Percentiles rank a stretch among this genome's conserved stretches.
Evolutionary conservation across 2,797 vertebrate genomes (phyloP).

Genomic region (Pogonophryne albipinna): DNA sequence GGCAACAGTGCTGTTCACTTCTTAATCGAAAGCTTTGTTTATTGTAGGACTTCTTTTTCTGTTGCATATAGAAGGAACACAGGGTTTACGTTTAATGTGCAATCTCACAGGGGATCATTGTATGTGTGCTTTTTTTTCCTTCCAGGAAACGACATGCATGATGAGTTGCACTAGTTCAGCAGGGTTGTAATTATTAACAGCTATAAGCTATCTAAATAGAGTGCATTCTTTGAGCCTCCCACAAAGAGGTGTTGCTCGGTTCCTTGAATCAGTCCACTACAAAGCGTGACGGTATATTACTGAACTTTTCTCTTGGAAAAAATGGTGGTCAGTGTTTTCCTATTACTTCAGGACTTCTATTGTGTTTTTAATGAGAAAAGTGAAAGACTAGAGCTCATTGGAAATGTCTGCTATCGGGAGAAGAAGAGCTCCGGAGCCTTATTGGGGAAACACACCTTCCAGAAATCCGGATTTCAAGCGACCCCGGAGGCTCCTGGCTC

Average conservation of each 20-base stretch:
- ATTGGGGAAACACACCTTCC: conserved; percentile 39
- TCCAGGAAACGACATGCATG: conserved; percentile 38
- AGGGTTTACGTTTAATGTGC: conserved; percentile 40
- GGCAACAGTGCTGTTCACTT: conserved; percentile 33
- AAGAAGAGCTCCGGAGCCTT: conserved; percentile 23
- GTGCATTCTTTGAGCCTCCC: conserved; percentile 63
- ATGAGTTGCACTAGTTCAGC: conserved; percentile 48
- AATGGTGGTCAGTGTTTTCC: neutral
- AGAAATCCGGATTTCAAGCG: conserved; percentile 47
- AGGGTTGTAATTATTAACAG: conserved; percentile 85
- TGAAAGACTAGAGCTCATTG: neutral
- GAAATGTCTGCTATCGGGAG: conserved; percentile 59
- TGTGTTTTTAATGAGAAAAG: conserved; percentile 1
- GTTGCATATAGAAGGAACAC: conserved; percentile 3
- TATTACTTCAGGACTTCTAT: neutral
- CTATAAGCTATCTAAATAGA: conserved; percentile 53
- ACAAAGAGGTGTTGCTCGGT: conserved; percentile 44
- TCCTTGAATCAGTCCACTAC: conserved; percentile 13
- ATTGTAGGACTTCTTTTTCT: conserved; percentile 26
- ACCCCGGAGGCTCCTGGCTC: conserved; percentile 36
- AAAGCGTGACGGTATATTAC: neutral
- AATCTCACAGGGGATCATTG: conserved; percentile 11
- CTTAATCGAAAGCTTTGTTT: conserved; percentile 55
- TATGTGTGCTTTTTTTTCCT: conserved; percentile 15
- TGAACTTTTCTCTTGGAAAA: neutral